Percentiles rank a stretch among this genome's conserved stretches.
Conservation (phyloP, 2,888 invertebrate species). For the Polydrusus pterygomalis region DNA sequence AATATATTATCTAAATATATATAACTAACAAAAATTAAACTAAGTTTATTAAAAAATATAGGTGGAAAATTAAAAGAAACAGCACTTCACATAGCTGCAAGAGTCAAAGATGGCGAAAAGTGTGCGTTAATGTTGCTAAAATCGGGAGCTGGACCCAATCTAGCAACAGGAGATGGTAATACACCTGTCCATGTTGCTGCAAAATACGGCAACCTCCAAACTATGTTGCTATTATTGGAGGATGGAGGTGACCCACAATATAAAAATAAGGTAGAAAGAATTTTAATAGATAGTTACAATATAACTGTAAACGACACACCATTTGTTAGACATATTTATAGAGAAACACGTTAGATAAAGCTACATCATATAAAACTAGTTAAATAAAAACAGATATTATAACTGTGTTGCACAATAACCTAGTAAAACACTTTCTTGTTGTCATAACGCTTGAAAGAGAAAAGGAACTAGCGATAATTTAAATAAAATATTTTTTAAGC, state of each 20-base stretch:
- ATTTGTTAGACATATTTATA: neutral
- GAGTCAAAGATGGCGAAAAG: constrained; percentile 91
- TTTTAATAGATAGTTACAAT: neutral
- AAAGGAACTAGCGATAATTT: too few species aligned
- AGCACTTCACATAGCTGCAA: constrained; percentile 96
- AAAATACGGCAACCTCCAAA: constrained; percentile 91
- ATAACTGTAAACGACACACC: neutral
- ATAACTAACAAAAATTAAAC: too few species aligned
- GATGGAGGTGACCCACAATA: constrained; percentile 95
- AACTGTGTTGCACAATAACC: neutral
- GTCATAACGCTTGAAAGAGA: neutral
- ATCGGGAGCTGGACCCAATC: constrained; percentile 97
- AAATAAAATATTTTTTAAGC: too few species aligned
- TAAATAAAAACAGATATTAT: constrained; percentile 7
- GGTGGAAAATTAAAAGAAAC: constrained; percentile 94
- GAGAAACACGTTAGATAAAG: constrained; percentile 10
- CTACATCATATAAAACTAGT: constrained; percentile 2
- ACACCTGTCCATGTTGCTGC: constrained; percentile 98
- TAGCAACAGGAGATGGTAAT: constrained; percentile 96
- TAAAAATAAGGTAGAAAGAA: constrained; percentile 82
- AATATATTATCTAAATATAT: too few species aligned
- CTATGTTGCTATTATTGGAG: constrained; percentile 89
- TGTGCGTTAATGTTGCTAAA: constrained; percentile 98
- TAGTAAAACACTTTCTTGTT: neutral
- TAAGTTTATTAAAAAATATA: constrained; percentile 57